These are phyloP conservation scores for Urocitellus parryii DNA, from an alignment of 2,113 vertebrate genomes.

Conservation along the genomic window DNA sequence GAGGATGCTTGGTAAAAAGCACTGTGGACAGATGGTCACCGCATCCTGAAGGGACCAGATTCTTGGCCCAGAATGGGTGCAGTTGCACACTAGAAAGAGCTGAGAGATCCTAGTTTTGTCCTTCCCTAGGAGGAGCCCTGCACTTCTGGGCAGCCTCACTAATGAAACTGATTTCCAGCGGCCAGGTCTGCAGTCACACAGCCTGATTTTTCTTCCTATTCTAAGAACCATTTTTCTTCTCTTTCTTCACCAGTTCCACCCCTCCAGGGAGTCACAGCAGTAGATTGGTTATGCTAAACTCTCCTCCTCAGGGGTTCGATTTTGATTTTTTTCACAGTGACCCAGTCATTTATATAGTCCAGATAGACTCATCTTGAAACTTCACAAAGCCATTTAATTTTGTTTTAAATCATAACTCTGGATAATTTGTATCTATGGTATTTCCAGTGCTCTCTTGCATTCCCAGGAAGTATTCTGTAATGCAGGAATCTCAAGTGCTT, in stretches of 20 bases:
- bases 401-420: slow-evolving; percentile 62
- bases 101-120: neutral
- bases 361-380: slow-evolving; percentile 69
- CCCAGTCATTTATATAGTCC: slow-evolving; percentile 61
- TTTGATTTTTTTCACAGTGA: slow-evolving; percentile 60
- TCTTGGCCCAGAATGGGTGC: fast-evolving
- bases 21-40: neutral
- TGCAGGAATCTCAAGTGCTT: neutral
- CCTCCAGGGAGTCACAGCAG: slow-evolving; percentile 67
- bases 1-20: neutral
- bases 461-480: neutral
- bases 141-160: neutral
- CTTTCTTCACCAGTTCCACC: slow-evolving; percentile 28
- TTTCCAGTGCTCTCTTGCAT: slow-evolving; percentile 22
- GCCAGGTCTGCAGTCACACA: slow-evolving; percentile 7
- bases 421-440: slow-evolving; percentile 57
- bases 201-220: slow-evolving; percentile 65
- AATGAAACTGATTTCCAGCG: slow-evolving; percentile 55
- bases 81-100: neutral
- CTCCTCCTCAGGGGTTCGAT: slow-evolving; percentile 44
- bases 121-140: neutral
- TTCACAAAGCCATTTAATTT: slow-evolving; percentile 72
- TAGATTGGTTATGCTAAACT: slow-evolving; percentile 82
- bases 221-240: slow-evolving; percentile 69
- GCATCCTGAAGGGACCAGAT: too few species aligned